phyloP scores from a whole-genome alignment of 1,140 invertebrate genomes.

The Cotesia vestalis region DNA sequence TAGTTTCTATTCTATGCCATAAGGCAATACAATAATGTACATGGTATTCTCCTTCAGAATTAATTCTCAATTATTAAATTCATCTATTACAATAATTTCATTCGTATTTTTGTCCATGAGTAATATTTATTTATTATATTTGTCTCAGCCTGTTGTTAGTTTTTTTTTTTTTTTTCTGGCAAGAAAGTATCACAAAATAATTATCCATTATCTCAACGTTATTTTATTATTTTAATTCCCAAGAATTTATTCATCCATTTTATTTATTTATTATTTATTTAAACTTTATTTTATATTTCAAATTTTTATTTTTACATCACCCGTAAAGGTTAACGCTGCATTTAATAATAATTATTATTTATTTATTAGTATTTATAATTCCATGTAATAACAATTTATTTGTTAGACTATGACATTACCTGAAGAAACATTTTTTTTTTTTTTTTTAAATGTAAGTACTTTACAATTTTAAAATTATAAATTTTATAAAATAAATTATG shows the following conservation, averaged over 20 bases:
- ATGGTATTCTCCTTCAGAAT: conserved; percentile 49
- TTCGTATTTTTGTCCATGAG: conserved; percentile 59
- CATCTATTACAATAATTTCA: conserved; percentile 61
- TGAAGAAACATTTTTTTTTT: not conserved
- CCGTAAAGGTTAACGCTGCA: not conserved
- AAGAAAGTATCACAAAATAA: conserved; percentile 68
- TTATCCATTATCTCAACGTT: conserved; percentile 63
- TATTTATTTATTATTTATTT: conserved; percentile 43
- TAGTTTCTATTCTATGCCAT: conserved; percentile 49
- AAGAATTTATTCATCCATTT: conserved; percentile 40
- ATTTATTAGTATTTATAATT: too few relatives aligned
- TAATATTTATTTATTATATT: conserved; percentile 62
- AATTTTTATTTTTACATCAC: not conserved
- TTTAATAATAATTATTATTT: not conserved
- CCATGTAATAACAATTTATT: too few relatives aligned
- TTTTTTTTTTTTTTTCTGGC: conserved; percentile 66
- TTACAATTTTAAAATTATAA: not conserved
- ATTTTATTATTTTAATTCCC: conserved; percentile 58
- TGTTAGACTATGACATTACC: too few relatives aligned
- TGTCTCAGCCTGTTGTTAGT: conserved; percentile 62
- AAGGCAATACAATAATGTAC: conserved; percentile 56
- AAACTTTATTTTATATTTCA: conserved; percentile 24
- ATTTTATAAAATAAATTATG: too few relatives aligned
- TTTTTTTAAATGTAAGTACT: not conserved
- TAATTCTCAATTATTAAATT: conserved; percentile 55